These are phyloP conservation scores for Criorhina ranunculi DNA, from an alignment of 2,888 invertebrate species.

Conservation along the genomic window DNA sequence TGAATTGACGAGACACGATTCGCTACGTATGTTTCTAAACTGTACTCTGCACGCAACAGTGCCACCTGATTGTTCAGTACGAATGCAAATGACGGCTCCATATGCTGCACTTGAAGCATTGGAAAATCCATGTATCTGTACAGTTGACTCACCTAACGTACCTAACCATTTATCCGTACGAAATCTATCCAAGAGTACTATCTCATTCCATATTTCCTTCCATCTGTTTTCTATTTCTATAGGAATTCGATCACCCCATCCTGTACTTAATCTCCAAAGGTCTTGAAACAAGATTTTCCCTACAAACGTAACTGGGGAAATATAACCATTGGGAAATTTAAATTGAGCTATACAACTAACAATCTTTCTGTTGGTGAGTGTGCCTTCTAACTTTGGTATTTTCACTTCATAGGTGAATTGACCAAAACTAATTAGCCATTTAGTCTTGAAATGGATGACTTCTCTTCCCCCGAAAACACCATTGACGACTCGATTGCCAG, in stretches of 20 bases:
- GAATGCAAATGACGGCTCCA: conserved; percentile 41
- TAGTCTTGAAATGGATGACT: too few species aligned
- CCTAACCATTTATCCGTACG: too few species aligned
- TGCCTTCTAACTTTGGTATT: too few species aligned
- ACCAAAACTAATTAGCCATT: too few species aligned
- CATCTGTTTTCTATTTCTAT: conserved; percentile 34
- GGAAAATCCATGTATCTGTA: conserved; percentile 27
- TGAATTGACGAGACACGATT: too few species aligned
- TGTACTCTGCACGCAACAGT: too few species aligned
- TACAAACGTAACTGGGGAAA: too few species aligned
- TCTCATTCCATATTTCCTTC: conserved; percentile 19
- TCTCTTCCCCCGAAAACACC: too few species aligned
- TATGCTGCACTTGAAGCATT: conserved; percentile 28
- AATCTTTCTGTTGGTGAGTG: conserved; percentile 20
- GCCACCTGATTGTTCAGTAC: conserved; percentile 11
- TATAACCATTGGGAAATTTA: too few species aligned
- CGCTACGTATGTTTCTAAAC: too few species aligned
- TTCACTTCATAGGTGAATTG: too few species aligned
- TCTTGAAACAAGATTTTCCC: conserved; percentile 40
- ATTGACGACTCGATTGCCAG: too few species aligned
- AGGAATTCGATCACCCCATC: conserved; percentile 28
- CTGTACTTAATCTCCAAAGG: conserved; percentile 22
- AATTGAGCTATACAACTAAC: conserved; percentile 31
- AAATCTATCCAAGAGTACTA: conserved; percentile 14
- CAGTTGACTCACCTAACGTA: not conserved